Conservation (phyloP, 2,113 vertebrate genomes). For the Trematocara stigmaticum region DNA sequence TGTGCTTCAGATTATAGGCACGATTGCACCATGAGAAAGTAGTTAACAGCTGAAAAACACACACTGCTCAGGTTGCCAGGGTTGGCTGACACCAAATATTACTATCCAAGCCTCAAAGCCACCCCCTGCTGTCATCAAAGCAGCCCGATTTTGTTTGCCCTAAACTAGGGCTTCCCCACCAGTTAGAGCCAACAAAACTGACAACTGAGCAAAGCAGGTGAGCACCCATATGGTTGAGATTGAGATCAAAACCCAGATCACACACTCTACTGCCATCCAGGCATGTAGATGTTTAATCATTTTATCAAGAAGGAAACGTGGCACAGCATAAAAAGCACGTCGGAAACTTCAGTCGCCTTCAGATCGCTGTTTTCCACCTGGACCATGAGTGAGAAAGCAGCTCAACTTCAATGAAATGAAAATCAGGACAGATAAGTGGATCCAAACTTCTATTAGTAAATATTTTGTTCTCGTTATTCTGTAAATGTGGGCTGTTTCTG, state of each 20-base stretch:
- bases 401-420: not conserved
- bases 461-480: not conserved
- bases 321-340: not conserved
- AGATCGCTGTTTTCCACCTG: not conserved
- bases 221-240: not conserved
- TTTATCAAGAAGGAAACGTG: not conserved
- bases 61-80: not conserved
- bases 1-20: conserved; percentile 44
- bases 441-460: not conserved
- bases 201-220: not conserved
- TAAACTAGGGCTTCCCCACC: not conserved
- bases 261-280: not conserved
- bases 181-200: not conserved
- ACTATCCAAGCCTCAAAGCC: not conserved
- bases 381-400: not conserved
- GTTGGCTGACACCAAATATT: not conserved
- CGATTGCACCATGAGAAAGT: not conserved
- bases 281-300: not conserved
- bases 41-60: not conserved
- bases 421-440: not conserved
- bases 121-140: not conserved
- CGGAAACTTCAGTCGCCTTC: not conserved
- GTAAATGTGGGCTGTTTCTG: not conserved
- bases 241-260: not conserved
- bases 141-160: not conserved